Evolutionary conservation across 2,888 invertebrate species (phyloP).

Genomic region (Erebia epiphron): DNA sequence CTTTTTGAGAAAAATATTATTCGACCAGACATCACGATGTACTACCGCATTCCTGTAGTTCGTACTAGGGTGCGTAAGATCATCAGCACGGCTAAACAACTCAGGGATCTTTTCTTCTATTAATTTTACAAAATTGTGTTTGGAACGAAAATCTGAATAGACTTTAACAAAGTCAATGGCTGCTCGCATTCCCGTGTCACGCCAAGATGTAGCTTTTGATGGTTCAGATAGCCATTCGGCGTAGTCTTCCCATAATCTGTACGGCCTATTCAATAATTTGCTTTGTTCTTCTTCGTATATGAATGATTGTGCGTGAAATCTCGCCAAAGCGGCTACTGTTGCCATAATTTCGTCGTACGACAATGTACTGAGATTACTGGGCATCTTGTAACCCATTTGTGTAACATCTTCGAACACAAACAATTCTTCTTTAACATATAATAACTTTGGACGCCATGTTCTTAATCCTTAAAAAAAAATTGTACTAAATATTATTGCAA

Average conservation of each 20-base stretch:
- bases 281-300: slow-evolving; percentile 72
- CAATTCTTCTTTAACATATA: slow-evolving; percentile 57
- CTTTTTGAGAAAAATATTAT: slow-evolving; percentile 82
- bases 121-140: slow-evolving; percentile 49
- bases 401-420: slow-evolving; percentile 73
- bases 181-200: slow-evolving; percentile 64
- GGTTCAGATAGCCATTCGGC: slow-evolving; percentile 60
- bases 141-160: slow-evolving; percentile 59
- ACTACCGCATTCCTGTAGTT: slow-evolving; percentile 77
- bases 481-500: not conserved
- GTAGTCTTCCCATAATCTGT: slow-evolving; percentile 68
- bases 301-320: slow-evolving; percentile 75
- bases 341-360: slow-evolving; percentile 65
- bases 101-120: slow-evolving; percentile 52
- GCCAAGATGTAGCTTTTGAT: slow-evolving; percentile 52
- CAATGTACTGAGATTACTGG: slow-evolving; percentile 53
- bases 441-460: slow-evolving; percentile 64
- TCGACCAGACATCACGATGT: slow-evolving; percentile 85
- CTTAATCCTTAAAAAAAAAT: slow-evolving; percentile 47
- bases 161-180: slow-evolving; percentile 62
- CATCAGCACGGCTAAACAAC: slow-evolving; percentile 54
- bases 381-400: slow-evolving; percentile 61
- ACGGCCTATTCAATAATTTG: slow-evolving; percentile 56
- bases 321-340: slow-evolving; percentile 69
- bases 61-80: slow-evolving; percentile 65